A percentile compares a stretch with the other conserved stretches of the same genome.
phyloP scores from a whole-genome alignment of 2,113 vertebrate genomes.

The Toxostoma redivivum region DNA sequence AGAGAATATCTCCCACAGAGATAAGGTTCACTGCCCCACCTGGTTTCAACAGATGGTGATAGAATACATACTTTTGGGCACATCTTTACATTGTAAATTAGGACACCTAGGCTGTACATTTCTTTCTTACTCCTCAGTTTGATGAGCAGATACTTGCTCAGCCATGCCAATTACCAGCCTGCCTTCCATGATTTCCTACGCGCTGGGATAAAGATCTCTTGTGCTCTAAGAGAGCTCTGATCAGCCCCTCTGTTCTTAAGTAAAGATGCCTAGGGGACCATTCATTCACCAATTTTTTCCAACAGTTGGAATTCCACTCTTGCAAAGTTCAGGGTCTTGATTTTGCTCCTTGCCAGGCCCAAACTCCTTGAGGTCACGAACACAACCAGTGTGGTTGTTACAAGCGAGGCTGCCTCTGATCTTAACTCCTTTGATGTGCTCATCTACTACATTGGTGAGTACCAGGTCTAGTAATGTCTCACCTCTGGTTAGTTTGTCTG shows the following conservation, averaged over 20 bases:
- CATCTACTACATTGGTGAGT: no score
- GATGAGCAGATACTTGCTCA: neutral
- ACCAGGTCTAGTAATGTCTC: neutral
- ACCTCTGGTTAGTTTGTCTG: neutral
- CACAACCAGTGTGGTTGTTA: neutral
- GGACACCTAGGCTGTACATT: neutral
- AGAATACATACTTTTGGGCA: no score
- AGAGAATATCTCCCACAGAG: no score
- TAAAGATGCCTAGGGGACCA: neutral
- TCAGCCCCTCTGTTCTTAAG: neutral
- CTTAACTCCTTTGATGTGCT: neutral
- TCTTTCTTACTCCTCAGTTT: neutral
- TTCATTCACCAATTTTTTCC: neutral
- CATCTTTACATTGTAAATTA: no score
- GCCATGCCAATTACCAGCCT: neutral
- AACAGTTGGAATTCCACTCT: neutral
- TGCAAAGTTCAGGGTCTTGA: neutral
- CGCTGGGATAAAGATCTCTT: neutral
- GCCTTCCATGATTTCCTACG: neutral
- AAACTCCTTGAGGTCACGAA: neutral
- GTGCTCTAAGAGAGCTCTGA: neutral
- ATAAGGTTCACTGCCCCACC: no score
- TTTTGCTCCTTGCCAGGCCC: neutral
- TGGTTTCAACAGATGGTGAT: no score
- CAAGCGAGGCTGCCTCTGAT: accelerated